Evolutionary conservation across 2,888 invertebrate genomes (phyloP).

Genomic region (Osmoderma eremita): DNA sequence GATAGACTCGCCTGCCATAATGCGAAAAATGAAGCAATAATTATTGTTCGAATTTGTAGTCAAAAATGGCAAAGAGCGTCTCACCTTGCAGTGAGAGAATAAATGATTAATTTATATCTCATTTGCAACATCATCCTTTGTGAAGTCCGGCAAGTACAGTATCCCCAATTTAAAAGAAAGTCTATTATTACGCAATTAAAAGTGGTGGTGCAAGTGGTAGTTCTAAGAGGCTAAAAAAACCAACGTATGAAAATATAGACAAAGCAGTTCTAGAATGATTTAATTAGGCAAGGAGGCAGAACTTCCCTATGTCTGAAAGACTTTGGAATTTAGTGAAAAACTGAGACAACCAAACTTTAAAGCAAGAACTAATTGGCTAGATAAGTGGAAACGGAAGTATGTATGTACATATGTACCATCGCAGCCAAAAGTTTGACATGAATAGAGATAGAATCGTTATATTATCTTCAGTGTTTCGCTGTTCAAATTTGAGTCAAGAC

Average conservation of each 20-base stretch:
- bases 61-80: too few relatives aligned
- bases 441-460: not conserved
- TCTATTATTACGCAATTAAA: not conserved
- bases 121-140: too few relatives aligned
- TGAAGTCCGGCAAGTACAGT: not conserved
- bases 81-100: too few relatives aligned
- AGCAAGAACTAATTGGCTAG: not conserved
- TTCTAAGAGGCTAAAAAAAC: slow-evolving; percentile 4
- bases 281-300: not conserved
- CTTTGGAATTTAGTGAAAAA: not conserved
- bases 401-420: too few relatives aligned
- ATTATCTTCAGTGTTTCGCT: too few relatives aligned
- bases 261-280: slow-evolving; percentile 4
- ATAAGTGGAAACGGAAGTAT: too few relatives aligned
- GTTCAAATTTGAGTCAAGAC: too few relatives aligned
- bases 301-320: not conserved
- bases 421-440: too few relatives aligned
- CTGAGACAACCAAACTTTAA: slow-evolving; percentile 1
- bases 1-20: too few relatives aligned
- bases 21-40: too few relatives aligned
- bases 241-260: slow-evolving; percentile 6
- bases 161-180: not conserved
- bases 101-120: too few relatives aligned
- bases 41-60: too few relatives aligned
- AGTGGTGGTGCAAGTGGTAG: slow-evolving; percentile 4